Base-by-base conservation (phyloP, 2,797 vertebrate species). In the Phrynocephalus vlangalii region DNA sequence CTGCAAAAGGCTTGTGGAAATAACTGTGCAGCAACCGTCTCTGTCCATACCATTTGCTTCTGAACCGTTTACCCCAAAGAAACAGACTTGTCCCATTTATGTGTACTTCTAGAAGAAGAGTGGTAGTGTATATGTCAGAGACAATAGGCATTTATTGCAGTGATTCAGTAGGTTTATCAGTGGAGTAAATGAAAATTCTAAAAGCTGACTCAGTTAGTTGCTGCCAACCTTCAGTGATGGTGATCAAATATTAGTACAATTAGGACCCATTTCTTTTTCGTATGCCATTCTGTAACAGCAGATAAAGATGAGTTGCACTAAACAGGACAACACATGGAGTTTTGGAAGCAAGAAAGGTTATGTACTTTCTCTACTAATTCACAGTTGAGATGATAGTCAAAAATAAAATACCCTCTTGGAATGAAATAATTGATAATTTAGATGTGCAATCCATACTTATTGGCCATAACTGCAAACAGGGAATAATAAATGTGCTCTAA, bases 401-500 rank as follows among this genome's bases (percentile, higher is more conserved):
- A 56, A 90, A 75, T 80, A 80, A 82, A 71, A 83, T 28, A n/a
- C 63, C 26, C 20, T 30, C 10, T 60, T 73, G 68, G n/a, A 84
- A 73, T 75, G 67, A 88, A 60, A 70, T 79, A 73, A 48, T 81
- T 76, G 67, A 56, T 44, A 44, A 88, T 82, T 85, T 85, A 38
- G 16, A 82, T 77, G 30, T 68, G 63, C 8, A 85, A 85, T 44
- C 6, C 79, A 85, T 44, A 67, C n/a, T 44, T 78, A 88, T 81
- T 70, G 68, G 71, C 60, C 48, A 26, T 85, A 88, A 85, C 82
- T 82, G 24, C 48, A 60, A 70, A 85, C 60, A 68, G 5, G 11
- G 63, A 84, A 81, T 56, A 76, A 70, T 56, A 76, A 70, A 22
- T 38, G 13, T 82, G 72, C 33, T 76, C 22, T 50, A 70, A 60